Conservation (phyloP, 2,797 vertebrate genomes). For the Alosa sapidissima region DNA sequence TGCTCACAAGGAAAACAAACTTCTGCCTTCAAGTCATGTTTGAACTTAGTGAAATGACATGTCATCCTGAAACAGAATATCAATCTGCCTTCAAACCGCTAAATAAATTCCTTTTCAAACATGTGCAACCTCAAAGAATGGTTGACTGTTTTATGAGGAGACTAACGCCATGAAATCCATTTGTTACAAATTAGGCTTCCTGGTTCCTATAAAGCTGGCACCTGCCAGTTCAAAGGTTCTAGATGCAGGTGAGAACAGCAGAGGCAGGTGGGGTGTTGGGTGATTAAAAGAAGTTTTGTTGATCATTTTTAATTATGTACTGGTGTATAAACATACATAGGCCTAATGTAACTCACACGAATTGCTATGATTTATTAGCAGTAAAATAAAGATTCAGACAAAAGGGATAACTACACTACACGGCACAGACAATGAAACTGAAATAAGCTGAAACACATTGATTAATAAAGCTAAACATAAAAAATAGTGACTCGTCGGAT, state of each 20-base stretch:
- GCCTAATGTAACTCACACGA: background rate
- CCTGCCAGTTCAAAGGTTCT: slow-evolving; percentile 69
- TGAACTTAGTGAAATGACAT: slow-evolving; percentile 15
- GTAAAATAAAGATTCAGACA: background rate
- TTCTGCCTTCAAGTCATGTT: background rate
- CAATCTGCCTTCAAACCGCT: slow-evolving; percentile 13
- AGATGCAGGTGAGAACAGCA: slow-evolving; percentile 41
- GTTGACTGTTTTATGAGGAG: slow-evolving; percentile 61
- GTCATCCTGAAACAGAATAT: background rate
- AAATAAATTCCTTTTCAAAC: slow-evolving; percentile 47
- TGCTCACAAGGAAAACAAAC: background rate
- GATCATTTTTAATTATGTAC: background rate
- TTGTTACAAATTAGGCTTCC: slow-evolving; percentile 71
- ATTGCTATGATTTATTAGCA: background rate
- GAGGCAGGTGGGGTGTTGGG: slow-evolving; percentile 28
- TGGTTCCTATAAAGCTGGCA: slow-evolving; percentile 65
- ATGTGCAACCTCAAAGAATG: slow-evolving; percentile 30
- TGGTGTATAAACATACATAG: background rate
- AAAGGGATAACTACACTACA: background rate
- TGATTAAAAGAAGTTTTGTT: slow-evolving; percentile 10
- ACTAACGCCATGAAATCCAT: slow-evolving; percentile 63
- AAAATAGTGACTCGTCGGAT: background rate
- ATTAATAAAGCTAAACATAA: background rate
- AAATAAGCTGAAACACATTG: too few relatives aligned
- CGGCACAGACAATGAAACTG: background rate